These are phyloP conservation scores for Portunus trituberculatus DNA, from an alignment of 1,140 invertebrate genomes.

Conservation along the genomic window DNA sequence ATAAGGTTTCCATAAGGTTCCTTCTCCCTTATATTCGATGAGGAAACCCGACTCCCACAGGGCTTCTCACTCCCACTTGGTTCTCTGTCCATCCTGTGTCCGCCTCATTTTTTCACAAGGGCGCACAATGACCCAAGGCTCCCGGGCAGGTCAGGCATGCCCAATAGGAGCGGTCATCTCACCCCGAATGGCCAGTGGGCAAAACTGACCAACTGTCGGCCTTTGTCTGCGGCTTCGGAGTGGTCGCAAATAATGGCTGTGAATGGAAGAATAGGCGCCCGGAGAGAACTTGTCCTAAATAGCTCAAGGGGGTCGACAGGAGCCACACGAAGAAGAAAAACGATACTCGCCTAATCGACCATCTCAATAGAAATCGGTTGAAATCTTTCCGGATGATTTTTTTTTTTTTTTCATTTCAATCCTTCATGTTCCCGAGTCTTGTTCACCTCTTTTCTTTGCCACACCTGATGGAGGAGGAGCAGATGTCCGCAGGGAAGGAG, in stretches of 20 bases:
- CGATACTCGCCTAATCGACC: slow-evolving; percentile 27
- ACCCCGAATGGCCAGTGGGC: not conserved
- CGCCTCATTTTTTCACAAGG: not conserved
- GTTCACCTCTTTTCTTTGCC: not conserved
- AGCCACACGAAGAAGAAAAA: not conserved
- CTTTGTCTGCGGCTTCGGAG: slow-evolving; percentile 13
- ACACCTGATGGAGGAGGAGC: not conserved
- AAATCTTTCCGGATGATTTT: slow-evolving; percentile 35
- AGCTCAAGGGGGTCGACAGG: not conserved
- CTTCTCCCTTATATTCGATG: not conserved
- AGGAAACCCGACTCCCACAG: not conserved
- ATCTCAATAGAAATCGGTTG: slow-evolving; percentile 40
- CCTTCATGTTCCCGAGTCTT: not conserved
- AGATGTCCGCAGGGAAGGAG: not conserved
- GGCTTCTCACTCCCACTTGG: not conserved
- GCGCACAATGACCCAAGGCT: not conserved
- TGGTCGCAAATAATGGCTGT: slow-evolving; percentile 29
- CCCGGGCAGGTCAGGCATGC: not conserved
- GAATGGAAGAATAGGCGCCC: slow-evolving; percentile 16
- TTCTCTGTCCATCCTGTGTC: not conserved
- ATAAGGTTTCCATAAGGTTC: not conserved
- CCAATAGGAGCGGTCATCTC: not conserved
- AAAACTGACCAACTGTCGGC: not conserved
- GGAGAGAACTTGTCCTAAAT: slow-evolving; percentile 38
- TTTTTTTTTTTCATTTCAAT: not conserved